Percentiles rank a stretch among this genome's conserved stretches.
These are phyloP conservation scores for Petrocephalus zakoni DNA, from an alignment of 2,113 vertebrate genomes.

Conservation along the genomic window DNA sequence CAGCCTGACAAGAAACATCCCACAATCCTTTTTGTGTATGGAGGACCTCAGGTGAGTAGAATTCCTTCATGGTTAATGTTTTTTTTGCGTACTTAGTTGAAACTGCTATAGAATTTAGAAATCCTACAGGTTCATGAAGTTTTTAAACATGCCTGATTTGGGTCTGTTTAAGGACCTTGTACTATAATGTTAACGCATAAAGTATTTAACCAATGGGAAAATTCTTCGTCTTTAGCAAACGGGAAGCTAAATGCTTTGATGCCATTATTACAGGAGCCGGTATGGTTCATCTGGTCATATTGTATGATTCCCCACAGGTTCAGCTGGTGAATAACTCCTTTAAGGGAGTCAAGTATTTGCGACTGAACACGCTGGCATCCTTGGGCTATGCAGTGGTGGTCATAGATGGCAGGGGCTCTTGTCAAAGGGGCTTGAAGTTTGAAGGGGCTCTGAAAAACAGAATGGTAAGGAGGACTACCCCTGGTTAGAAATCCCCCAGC, in stretches of 20 bases:
- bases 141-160: neutral
- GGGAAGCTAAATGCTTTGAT: neutral
- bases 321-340: conserved; percentile 97
- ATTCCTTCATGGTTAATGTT: neutral
- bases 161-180: neutral
- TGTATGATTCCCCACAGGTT: conserved; percentile 60
- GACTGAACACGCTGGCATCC: conserved; percentile 87
- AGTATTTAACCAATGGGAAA: neutral
- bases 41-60: conserved; percentile 82
- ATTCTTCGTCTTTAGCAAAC: neutral
- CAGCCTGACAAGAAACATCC: conserved; percentile 87
- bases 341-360: conserved; percentile 92
- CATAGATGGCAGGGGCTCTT: conserved; percentile 88
- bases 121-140: neutral
- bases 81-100: neutral
- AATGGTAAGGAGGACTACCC: conserved; percentile 68
- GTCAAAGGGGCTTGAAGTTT: conserved; percentile 87
- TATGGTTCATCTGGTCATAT: neutral
- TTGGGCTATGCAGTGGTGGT: conserved; percentile 92
- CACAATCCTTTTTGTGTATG: conserved; percentile 90
- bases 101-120: neutral
- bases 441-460: conserved; percentile 94
- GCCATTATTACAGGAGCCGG: no score
- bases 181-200: neutral
- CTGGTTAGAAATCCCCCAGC: neutral